phyloP scores from a whole-genome alignment of 2,888 invertebrate genomes.

The Hypselothyrea guttata region DNA sequence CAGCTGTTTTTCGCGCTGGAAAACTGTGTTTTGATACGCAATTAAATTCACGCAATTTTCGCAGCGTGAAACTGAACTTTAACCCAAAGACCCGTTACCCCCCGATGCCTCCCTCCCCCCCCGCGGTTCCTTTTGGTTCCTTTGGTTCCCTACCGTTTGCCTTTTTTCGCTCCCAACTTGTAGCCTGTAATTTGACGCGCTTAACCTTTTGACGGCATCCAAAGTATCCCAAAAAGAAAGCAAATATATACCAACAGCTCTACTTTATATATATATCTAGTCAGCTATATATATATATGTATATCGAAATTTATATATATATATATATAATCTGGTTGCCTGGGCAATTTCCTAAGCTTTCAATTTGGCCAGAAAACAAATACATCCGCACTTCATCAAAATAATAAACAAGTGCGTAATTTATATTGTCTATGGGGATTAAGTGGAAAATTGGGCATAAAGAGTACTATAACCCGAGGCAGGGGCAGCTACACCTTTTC shows the following conservation, averaged over 20 bases:
- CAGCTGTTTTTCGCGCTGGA: conserved; percentile 4
- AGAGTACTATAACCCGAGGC: not conserved
- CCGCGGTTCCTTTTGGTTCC: too few relatives aligned
- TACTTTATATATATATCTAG: not conserved
- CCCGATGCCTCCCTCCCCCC: not conserved
- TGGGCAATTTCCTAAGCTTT: conserved; percentile 44
- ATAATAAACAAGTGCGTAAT: conserved; percentile 60
- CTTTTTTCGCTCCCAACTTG: conserved; percentile 9
- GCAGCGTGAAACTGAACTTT: conserved; percentile 46
- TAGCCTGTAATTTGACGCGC: conserved; percentile 53
- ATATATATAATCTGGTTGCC: conserved; percentile 37
- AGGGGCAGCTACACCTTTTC: too few relatives aligned
- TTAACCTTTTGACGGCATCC: conserved; percentile 49
- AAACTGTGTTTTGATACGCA: conserved; percentile 58
- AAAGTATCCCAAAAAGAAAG: conserved; percentile 15
- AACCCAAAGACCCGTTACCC: not conserved
- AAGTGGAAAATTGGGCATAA: not conserved
- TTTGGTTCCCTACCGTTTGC: too few relatives aligned
- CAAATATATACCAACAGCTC: too few relatives aligned
- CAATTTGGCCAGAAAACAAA: conserved; percentile 33
- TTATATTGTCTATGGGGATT: conserved; percentile 29
- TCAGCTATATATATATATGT: not conserved
- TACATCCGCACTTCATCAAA: conserved; percentile 54
- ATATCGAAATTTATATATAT: conserved; percentile 3
- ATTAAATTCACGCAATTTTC: conserved; percentile 57